Conservation (phyloP, 2,888 invertebrate genomes). For the Crepidodera aurea region DNA sequence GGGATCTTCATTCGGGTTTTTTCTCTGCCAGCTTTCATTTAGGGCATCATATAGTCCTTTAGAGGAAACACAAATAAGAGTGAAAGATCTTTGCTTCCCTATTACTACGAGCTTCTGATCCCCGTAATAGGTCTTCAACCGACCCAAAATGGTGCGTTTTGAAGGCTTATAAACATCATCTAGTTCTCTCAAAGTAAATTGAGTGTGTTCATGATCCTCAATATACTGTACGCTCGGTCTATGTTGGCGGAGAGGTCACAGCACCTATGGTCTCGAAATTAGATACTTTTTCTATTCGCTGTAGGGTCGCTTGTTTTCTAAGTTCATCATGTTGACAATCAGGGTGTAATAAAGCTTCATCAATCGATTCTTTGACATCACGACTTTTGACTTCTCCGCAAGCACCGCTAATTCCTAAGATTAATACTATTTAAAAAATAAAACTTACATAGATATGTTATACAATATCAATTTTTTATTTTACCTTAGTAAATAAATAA, state of each 20-base stretch:
- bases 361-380: conserved; percentile 9
- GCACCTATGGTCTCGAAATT: conserved; percentile 4
- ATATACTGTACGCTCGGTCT: conserved; percentile 3
- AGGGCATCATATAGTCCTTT: conserved; percentile 11
- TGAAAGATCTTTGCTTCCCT: conserved; percentile 6
- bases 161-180: conserved; percentile 16
- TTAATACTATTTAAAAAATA: too few relatives aligned
- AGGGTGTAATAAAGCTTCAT: conserved; percentile 11
- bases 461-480: too few relatives aligned
- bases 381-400: conserved; percentile 4
- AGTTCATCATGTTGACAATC: conserved; percentile 12
- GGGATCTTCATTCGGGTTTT: conserved; percentile 5
- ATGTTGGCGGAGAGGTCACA: conserved; percentile 3
- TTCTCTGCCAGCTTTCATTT: conserved; percentile 10
- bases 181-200: conserved; percentile 12
- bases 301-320: conserved; percentile 4
- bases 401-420: too few relatives aligned
- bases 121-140: conserved; percentile 10
- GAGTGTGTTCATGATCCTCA: conserved; percentile 3
- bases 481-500: too few relatives aligned
- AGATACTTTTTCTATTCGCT: conserved; percentile 6
- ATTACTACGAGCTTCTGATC: conserved; percentile 8
- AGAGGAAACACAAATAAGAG: conserved; percentile 5
- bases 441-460: too few relatives aligned
- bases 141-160: background rate